These are phyloP conservation scores for Nymphalis c-album DNA, from an alignment of 2,888 invertebrate genomes.

Conservation along the genomic window DNA sequence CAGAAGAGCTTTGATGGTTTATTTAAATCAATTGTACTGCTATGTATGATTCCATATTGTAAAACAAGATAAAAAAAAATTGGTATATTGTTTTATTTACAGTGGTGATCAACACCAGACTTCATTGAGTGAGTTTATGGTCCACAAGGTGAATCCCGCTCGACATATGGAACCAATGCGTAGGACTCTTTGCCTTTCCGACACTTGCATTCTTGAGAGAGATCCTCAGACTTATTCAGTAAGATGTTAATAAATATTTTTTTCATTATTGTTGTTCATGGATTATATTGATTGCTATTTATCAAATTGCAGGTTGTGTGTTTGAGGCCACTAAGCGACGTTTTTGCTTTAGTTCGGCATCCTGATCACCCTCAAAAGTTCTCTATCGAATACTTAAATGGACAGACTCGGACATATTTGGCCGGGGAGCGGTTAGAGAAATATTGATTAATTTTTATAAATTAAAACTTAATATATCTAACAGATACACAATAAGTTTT, in stretches of 20 bases:
- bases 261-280: background rate
- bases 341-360: slow-evolving; percentile 95
- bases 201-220: slow-evolving; percentile 96
- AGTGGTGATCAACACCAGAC: slow-evolving; percentile 98
- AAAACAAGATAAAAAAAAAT: background rate
- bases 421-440: slow-evolving; percentile 91
- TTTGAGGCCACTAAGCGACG: slow-evolving; percentile 88
- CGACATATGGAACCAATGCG: slow-evolving; percentile 92
- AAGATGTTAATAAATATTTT: slow-evolving; percentile 40
- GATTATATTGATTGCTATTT: background rate
- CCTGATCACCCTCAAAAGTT: slow-evolving; percentile 96
- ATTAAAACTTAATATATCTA: no score
- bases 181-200: slow-evolving; percentile 95
- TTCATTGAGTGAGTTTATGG: slow-evolving; percentile 97
- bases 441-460: no score
- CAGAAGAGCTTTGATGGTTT: no score
- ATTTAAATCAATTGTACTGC: no score
- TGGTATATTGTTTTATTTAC: slow-evolving; percentile 48
- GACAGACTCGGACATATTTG: slow-evolving; percentile 92
- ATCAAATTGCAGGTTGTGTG: slow-evolving; percentile 82
- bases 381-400: slow-evolving; percentile 95
- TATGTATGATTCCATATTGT: background rate
- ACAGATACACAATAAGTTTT: no score
- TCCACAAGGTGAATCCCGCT: slow-evolving; percentile 93
- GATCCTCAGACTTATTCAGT: slow-evolving; percentile 98